A percentile compares a stretch with the other conserved stretches of the same genome.
Conservation (phyloP, 2,888 invertebrate species). For the Aphrophora alni region DNA sequence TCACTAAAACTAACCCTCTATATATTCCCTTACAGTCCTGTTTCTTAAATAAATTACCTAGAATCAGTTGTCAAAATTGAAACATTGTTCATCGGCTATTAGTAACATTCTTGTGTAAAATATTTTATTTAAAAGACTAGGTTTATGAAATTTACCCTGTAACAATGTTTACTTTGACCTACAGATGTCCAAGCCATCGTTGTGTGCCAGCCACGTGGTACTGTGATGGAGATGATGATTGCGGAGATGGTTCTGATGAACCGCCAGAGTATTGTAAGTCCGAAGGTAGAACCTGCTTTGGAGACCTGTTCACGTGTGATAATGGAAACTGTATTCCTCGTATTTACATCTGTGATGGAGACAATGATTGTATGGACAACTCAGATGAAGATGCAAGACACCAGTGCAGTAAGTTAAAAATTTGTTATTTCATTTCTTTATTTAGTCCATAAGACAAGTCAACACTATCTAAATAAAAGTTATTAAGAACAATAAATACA, state of each 20-base stretch:
- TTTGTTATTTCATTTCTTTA: background rate
- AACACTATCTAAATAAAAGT: no score
- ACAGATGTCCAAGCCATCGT: slow-evolving; percentile 87
- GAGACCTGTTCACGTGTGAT: slow-evolving; percentile 94
- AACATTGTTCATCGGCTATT: no score
- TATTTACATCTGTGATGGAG: slow-evolving; percentile 93
- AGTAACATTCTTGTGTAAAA: no score
- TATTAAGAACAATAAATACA: no score
- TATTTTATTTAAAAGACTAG: background rate
- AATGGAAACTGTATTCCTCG: slow-evolving; percentile 96
- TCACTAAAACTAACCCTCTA: no score
- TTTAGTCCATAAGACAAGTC: background rate
- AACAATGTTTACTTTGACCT: slow-evolving; percentile 43
- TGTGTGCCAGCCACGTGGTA: slow-evolving; percentile 97
- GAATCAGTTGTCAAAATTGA: no score
- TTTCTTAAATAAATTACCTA: no score
- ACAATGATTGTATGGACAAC: slow-evolving; percentile 93
- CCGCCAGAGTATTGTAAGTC: slow-evolving; percentile 93
- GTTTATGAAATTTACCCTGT: background rate
- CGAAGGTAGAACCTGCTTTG: slow-evolving; percentile 92
- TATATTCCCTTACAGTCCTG: no score
- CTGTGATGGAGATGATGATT: slow-evolving; percentile 96
- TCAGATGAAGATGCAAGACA: slow-evolving; percentile 92
- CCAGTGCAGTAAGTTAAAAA: slow-evolving; percentile 77
- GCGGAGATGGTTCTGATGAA: slow-evolving; percentile 89